Percentiles rank a stretch among this genome's conserved stretches.
Evolutionary conservation across 2,113 vertebrate species (phyloP).

Genomic region (Hippolais icterina): DNA sequence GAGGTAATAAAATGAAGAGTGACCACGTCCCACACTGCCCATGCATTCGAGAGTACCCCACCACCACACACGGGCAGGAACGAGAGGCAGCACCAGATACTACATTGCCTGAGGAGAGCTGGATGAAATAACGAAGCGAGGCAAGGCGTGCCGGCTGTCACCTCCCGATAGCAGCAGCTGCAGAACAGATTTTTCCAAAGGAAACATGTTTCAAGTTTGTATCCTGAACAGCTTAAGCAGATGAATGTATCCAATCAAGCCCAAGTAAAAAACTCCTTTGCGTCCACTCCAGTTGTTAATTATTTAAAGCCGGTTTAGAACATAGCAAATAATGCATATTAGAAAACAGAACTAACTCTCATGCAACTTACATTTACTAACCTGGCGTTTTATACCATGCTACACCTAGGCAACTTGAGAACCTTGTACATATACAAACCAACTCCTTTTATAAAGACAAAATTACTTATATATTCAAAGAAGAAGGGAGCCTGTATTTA

Average conservation of each 20-base stretch:
- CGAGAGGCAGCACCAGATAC: neutral
- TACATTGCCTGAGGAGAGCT: neutral
- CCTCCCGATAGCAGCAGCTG: neutral
- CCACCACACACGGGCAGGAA: neutral
- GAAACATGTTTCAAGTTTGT: neutral
- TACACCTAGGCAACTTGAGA: neutral
- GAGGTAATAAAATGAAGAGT: neutral
- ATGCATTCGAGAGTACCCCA: neutral
- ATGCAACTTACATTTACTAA: neutral
- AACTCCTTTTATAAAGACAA: neutral
- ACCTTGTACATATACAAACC: neutral
- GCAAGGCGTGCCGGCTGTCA: neutral
- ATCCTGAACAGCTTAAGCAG: neutral
- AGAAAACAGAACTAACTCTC: neutral
- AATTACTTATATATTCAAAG: neutral
- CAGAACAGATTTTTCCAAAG: neutral
- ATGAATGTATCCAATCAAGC: neutral
- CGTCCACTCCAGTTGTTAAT: neutral
- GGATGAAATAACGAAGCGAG: fast-evolving
- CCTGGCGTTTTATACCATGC: neutral
- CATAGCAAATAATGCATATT: neutral
- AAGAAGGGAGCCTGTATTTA: neutral
- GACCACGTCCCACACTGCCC: neutral
- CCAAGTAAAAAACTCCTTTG: neutral
- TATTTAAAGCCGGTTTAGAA: neutral